These are phyloP conservation scores for Gracilinanus agilis DNA, from an alignment of 2,113 vertebrate genomes.

Conservation along the genomic window DNA sequence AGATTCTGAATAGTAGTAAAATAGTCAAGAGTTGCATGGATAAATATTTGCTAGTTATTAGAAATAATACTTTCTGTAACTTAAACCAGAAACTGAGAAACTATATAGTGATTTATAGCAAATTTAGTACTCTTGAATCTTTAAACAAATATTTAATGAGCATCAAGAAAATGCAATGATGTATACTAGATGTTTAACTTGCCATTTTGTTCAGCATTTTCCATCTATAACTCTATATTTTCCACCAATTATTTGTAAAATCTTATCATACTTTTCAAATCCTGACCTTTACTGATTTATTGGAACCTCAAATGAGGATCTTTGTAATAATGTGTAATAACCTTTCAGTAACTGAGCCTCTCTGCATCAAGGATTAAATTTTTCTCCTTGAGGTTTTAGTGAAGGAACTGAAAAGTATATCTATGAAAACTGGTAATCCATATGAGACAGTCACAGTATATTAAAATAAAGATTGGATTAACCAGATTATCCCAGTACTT, in stretches of 20 bases:
- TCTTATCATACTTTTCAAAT: not conserved
- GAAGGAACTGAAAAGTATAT: not conserved
- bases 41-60: slow-evolving; percentile 58
- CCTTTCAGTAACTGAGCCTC: not conserved
- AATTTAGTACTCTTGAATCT: not conserved
- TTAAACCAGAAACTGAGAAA: slow-evolving; percentile 35
- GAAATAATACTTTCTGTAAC: slow-evolving; percentile 41
- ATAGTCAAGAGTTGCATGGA: slow-evolving; percentile 41
- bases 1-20: not conserved
- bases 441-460: not conserved
- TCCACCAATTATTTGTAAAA: not conserved
- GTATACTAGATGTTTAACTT: not conserved
- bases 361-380: not conserved
- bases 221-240: slow-evolving; percentile 43
- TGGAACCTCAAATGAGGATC: not conserved
- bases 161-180: not conserved
- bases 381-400: not conserved
- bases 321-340: not conserved
- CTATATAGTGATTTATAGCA: slow-evolving; percentile 24
- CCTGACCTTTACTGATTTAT: not conserved
- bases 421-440: not conserved
- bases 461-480: not conserved
- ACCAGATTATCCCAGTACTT: not conserved
- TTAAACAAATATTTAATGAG: not conserved
- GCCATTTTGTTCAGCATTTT: slow-evolving; percentile 36